phyloP scores from a whole-genome alignment of 2,888 invertebrate species.

The Rotaria magnacalcarata region DNA sequence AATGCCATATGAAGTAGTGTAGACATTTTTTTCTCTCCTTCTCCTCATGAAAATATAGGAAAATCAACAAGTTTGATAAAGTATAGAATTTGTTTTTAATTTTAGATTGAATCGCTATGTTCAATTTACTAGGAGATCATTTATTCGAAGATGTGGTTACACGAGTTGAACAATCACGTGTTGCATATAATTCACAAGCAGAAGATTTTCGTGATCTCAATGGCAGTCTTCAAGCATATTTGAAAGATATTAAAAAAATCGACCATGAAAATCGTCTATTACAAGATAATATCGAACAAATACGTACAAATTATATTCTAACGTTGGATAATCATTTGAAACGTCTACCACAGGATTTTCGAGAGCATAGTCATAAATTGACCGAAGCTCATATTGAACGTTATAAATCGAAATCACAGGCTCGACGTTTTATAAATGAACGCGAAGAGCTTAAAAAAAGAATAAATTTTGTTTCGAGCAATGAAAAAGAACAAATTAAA shows the following conservation, averaged over 20 bases:
- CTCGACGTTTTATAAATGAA: background rate
- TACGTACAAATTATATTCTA: background rate
- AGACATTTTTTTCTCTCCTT: no score
- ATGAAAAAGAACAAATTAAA: slow-evolving; percentile 27
- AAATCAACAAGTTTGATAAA: no score
- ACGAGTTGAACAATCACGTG: background rate
- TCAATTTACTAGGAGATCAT: background rate
- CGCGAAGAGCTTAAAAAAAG: slow-evolving; percentile 1
- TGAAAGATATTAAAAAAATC: background rate
- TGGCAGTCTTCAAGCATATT: slow-evolving; percentile 15
- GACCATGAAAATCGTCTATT: background rate
- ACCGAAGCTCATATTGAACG: slow-evolving; percentile 1
- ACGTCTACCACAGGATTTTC: slow-evolving; percentile 6
- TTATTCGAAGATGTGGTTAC: background rate
- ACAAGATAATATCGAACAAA: background rate
- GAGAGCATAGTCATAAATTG: background rate
- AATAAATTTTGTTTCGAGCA: background rate
- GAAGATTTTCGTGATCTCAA: background rate
- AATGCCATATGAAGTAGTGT: background rate
- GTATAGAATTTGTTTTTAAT: background rate
- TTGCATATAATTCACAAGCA: background rate
- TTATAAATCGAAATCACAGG: background rate
- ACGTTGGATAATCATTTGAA: slow-evolving; percentile 9
- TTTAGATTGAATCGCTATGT: background rate
- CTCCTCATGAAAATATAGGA: no score